These are phyloP conservation scores for Drosophila multiciliata DNA, from an alignment of 2,888 invertebrate species.

Conservation along the genomic window DNA sequence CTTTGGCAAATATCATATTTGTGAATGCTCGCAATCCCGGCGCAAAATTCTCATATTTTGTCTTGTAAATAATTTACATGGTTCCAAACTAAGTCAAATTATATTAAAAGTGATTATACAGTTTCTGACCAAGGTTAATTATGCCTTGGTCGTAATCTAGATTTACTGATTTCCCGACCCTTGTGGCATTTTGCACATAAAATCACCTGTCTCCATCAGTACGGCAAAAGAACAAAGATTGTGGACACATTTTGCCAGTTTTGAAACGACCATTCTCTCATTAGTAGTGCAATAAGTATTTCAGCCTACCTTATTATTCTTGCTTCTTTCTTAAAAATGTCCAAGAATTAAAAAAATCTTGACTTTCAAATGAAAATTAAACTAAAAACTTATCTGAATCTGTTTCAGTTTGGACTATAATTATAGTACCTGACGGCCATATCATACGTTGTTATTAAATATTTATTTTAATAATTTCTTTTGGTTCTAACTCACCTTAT, in stretches of 20 bases:
- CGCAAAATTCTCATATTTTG: background rate
- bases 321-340: background rate
- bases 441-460: background rate
- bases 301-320: background rate
- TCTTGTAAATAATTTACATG: background rate
- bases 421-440: background rate
- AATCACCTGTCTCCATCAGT: background rate
- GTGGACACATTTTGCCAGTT: background rate
- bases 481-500: constrained; percentile 89
- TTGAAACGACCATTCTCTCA: background rate
- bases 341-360: background rate
- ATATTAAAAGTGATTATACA: background rate
- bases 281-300: background rate
- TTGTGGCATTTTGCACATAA: background rate
- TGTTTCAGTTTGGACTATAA: background rate
- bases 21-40: background rate
- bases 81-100: background rate
- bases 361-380: background rate
- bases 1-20: background rate
- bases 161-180: background rate
- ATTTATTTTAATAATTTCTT: background rate
- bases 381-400: background rate
- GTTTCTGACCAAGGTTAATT: background rate
- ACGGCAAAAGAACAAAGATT: background rate
- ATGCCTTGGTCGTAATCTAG: background rate